phyloP scores from a whole-genome alignment of 2,113 vertebrate genomes.

The Entelurus aequoreus region DNA sequence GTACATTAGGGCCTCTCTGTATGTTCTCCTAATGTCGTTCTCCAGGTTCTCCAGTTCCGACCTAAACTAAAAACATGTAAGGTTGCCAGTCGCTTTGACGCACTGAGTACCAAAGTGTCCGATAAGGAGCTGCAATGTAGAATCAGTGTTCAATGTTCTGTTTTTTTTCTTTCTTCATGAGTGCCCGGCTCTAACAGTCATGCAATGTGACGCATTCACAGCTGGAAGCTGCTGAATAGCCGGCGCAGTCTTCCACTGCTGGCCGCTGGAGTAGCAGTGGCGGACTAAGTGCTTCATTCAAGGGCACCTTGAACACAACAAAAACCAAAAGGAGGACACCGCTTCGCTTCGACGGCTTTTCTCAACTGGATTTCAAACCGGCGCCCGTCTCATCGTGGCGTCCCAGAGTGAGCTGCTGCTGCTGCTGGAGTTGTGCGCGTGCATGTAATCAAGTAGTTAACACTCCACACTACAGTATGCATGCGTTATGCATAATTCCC shows the following conservation, averaged over 20 bases:
- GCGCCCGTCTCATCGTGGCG: constrained; percentile 18
- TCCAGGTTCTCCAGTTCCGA: too few relatives aligned
- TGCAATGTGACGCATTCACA: constrained; percentile 50
- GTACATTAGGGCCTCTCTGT: too few relatives aligned
- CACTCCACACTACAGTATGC: constrained; percentile 37
- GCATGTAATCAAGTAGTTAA: constrained; percentile 7
- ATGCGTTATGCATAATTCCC: constrained; percentile 53
- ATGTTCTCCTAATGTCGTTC: too few relatives aligned
- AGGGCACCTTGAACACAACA: constrained; percentile 47
- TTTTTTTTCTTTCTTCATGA: constrained; percentile 16
- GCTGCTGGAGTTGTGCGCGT: background rate
- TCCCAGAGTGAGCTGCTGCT: constrained; percentile 21
- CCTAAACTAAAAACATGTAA: too few relatives aligned
- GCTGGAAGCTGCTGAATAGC: constrained; percentile 55
- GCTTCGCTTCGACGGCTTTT: constrained; percentile 5
- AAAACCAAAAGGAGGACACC: background rate
- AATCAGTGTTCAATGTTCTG: constrained; percentile 9
- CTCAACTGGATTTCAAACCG: constrained; percentile 25
- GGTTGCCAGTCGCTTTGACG: too few relatives aligned
- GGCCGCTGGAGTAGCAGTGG: constrained; percentile 20
- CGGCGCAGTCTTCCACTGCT: constrained; percentile 28
- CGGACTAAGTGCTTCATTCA: constrained; percentile 32
- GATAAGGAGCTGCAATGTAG: background rate
- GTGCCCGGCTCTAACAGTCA: constrained; percentile 34
- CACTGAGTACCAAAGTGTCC: too few relatives aligned